Evolutionary conservation across 2,888 invertebrate species (phyloP), one percentile per base, ranked within the genome.

Genomic region (Heliconius cydno): DNA sequence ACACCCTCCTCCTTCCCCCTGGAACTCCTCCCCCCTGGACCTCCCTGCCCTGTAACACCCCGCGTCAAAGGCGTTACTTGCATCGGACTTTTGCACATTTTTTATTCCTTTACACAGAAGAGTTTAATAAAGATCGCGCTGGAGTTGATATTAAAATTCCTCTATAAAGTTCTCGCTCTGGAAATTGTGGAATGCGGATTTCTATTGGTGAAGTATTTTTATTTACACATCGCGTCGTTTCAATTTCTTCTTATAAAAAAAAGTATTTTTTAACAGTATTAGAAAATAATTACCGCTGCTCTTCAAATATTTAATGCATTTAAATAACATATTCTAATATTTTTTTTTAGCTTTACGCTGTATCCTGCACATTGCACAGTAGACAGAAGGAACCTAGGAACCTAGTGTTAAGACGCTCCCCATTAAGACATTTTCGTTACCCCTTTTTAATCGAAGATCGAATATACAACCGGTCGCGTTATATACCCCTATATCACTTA

Each of bases 81-180:
- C 90, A 89, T 88, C 90, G 89, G 89, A 90, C 88, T 89, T 87
- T 85, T 85, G 84, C 85, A 85, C 84, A 83, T 85, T 85, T 85
- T 86, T 86, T 83, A 81, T 81, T 83, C 86, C 86, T 89, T 89
- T 88, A 86, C 86, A 87, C 84, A 86, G 80, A 76, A 73, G 67
- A 88, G 85, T 90, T 92, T 92, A 92, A 92, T 92, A 93, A 92
- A 92, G 92, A 90, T 89, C 88, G 85, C 82, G 81, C 86, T 80
- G 84, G 84, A 87, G 88, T 86, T 86, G 87, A 91, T 94, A 93
- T 93, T 93, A 94, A 94, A 94, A 93, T 91, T 91, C 91, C 88
- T 90, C 86, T 85, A 87, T 86, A 86, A 82, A 80, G 82, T 81
- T 83, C 76, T 75, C 76, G 52, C 63, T 52, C 70, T 82, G 63